Conservation (phyloP, 2,888 invertebrate genomes). For the Acrobasis suavella region DNA sequence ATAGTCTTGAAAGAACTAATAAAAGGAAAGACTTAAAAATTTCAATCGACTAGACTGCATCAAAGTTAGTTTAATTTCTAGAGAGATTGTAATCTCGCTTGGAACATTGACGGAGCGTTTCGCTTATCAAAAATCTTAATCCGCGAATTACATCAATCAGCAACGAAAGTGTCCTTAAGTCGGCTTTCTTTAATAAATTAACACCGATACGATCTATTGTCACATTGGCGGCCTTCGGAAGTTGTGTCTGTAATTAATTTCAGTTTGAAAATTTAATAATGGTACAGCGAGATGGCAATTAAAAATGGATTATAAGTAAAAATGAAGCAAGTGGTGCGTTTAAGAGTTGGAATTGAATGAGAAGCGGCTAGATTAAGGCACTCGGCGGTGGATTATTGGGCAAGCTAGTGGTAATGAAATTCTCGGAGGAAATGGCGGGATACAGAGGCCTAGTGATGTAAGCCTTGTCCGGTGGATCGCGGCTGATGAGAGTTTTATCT, state of each 20-base stretch:
- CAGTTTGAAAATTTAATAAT: slow-evolving; percentile 71
- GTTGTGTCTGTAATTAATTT: slow-evolving; percentile 73
- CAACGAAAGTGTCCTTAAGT: slow-evolving; percentile 55
- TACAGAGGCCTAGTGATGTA: slow-evolving; percentile 72
- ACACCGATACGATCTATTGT: slow-evolving; percentile 73
- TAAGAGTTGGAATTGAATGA: slow-evolving; percentile 73
- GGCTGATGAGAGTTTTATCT: slow-evolving; percentile 80
- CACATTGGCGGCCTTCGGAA: slow-evolving; percentile 66
- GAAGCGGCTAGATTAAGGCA: slow-evolving; percentile 75
- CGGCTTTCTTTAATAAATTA: slow-evolving; percentile 69
- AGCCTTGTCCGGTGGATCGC: slow-evolving; percentile 78
- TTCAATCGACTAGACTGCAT: slow-evolving; percentile 19
- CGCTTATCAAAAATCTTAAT: slow-evolving; percentile 45
- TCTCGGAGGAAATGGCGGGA: slow-evolving; percentile 72
- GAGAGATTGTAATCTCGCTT: slow-evolving; percentile 34
- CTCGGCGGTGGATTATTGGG: slow-evolving; percentile 72
- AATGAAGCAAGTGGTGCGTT: slow-evolving; percentile 72
- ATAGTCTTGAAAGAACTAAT: slow-evolving; percentile 5
- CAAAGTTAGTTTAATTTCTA: slow-evolving; percentile 20
- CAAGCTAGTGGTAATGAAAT: slow-evolving; percentile 80
- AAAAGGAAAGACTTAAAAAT: slow-evolving; percentile 19
- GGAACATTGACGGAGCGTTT: slow-evolving; percentile 38
- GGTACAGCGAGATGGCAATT: slow-evolving; percentile 67
- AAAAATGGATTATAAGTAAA: slow-evolving; percentile 79
- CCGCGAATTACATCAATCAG: slow-evolving; percentile 58